Evolutionary conservation across 2,113 vertebrate genomes (phyloP), one percentile per base, ranked within the genome.

Genomic region (Mohoua ochrocephala): DNA sequence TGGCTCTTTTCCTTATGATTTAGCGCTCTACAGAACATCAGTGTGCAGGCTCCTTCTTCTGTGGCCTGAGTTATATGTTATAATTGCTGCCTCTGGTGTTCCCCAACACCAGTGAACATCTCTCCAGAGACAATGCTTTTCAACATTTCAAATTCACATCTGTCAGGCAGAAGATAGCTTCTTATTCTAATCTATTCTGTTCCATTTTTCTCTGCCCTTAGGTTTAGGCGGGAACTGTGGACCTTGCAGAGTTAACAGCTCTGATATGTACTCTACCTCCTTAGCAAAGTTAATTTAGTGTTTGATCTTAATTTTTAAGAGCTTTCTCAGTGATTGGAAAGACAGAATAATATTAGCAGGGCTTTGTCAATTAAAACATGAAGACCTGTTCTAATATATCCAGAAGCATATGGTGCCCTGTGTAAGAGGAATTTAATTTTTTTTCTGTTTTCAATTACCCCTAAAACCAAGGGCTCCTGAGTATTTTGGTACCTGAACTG

Each of bases 101-200:
- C 12, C 15, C 17, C 16, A 45, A 6, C 10, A 47, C 13, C 21
- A 54, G 39, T 41, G 8, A 60, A 21, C 19, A 33, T 53, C 77
- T 37, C 26, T 91, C 11, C 31, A 57, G 60, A 49, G 9, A 22
- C 7, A 57, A 6, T 0, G 0, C 47, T 73, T 80, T 33, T 35
- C 37, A 77, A 47, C 73, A 73, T 52, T 81, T 60, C 57, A 47
- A 44, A 26, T 88, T 61, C 16, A 6, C 2, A 3, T 15, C 42
- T 54, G 5, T 27, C 3, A 50, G 57, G 17, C 8, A 67, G 50
- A 73, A 84, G 19, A 21, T 8, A 64, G 4, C 9, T 89, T 63
- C 28, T 76, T 64, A 54, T 39, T 89, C 27, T 28, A 27, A 26
- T 28, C 39, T 52, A 2, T 37, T 88, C 41, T 75, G 5, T 31